Evolutionary conservation across 2,888 invertebrate species (phyloP).

Genomic region (Tyria jacobaeae): DNA sequence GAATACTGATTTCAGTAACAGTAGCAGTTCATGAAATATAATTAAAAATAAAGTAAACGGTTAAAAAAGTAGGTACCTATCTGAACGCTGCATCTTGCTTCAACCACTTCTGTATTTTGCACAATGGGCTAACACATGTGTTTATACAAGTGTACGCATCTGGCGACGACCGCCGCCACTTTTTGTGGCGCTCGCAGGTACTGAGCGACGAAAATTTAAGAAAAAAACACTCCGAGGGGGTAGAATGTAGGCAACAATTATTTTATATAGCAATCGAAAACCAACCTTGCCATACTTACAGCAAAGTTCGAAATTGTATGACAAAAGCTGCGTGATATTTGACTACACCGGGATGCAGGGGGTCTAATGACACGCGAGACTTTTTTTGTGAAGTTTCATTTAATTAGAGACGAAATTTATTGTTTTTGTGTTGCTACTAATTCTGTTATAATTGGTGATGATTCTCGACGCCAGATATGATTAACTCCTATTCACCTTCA

Average conservation of each 20-base stretch:
- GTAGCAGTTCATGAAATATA: background rate
- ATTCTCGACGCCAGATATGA: conserved; percentile 43
- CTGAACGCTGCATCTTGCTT: conserved; percentile 1
- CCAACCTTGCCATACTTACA: conserved; percentile 19
- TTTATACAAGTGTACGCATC: conserved; percentile 64
- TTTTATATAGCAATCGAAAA: conserved; percentile 19
- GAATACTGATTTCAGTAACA: no score
- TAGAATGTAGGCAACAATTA: conserved; percentile 56
- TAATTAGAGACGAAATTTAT: conserved; percentile 72
- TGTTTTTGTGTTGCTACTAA: conserved; percentile 61
- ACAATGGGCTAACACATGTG: conserved; percentile 55
- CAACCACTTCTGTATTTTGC: conserved; percentile 49
- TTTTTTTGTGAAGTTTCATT: conserved; percentile 69
- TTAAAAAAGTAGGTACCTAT: background rate
- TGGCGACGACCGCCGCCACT: conserved; percentile 54
- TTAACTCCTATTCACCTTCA: conserved; percentile 15
- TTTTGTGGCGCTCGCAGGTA: conserved; percentile 77
- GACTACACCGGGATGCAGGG: conserved; percentile 58
- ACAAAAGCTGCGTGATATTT: conserved; percentile 21
- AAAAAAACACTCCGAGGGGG: conserved; percentile 67
- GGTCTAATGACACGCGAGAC: conserved; percentile 80
- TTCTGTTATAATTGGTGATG: conserved; percentile 66
- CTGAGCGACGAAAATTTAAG: conserved; percentile 64
- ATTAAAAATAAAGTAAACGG: background rate
- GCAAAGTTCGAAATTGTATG: conserved; percentile 20